A percentile compares a stretch with the other conserved stretches of the same genome.
These are phyloP conservation scores for Percina caprodes DNA, from an alignment of 2,113 vertebrate genomes.

Conservation along the genomic window DNA sequence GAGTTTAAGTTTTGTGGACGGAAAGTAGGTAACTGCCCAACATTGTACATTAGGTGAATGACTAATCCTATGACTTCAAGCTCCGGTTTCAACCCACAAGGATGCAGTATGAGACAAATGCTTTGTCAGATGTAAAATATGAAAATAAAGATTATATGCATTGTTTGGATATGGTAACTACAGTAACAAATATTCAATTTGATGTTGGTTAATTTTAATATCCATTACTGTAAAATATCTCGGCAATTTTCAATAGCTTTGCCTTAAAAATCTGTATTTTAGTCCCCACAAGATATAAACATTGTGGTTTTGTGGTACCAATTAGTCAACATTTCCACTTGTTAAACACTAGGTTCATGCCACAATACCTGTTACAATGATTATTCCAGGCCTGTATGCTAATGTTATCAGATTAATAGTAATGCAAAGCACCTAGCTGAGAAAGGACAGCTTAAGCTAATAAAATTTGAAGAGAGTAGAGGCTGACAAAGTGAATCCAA, in stretches of 20 bases:
- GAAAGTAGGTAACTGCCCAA: slow-evolving; percentile 37
- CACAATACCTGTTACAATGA: no score
- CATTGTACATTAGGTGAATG: slow-evolving; percentile 30
- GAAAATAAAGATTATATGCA: background rate
- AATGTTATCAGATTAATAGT: background rate
- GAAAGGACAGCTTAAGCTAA: background rate
- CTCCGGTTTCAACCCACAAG: background rate
- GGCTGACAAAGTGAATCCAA: background rate
- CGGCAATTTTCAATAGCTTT: background rate
- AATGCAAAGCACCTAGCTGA: background rate
- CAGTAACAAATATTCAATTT: background rate
- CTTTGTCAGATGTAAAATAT: background rate
- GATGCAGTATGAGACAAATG: background rate
- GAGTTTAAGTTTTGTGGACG: slow-evolving; percentile 37
- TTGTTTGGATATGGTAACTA: background rate
- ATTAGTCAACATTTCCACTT: background rate
- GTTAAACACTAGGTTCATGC: background rate
- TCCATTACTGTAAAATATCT: background rate
- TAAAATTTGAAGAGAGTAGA: background rate
- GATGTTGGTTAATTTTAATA: background rate
- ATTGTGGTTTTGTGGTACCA: background rate
- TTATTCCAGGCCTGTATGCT: no score
- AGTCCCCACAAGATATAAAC: background rate
- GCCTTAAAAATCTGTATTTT: background rate
- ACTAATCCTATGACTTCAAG: slow-evolving; percentile 18